phyloP scores from a whole-genome alignment of 2,888 invertebrate genomes.

The Drosophila kokeensis region DNA sequence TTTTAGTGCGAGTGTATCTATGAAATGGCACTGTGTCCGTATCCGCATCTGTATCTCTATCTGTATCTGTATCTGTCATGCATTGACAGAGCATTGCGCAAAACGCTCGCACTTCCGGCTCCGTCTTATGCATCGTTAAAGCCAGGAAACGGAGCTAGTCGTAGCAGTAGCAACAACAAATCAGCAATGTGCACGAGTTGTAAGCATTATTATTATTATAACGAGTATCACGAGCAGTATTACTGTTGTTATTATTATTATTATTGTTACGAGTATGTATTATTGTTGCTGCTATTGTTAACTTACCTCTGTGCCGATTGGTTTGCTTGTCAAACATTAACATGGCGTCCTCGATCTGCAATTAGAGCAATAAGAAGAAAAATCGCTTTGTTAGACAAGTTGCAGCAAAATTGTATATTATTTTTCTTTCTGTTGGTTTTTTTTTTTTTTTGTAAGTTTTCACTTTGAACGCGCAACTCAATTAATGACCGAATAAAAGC shows the following conservation, averaged over 20 bases:
- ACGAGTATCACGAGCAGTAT: slow-evolving; percentile 20
- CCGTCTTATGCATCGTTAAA: slow-evolving; percentile 70
- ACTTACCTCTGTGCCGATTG: slow-evolving; percentile 99
- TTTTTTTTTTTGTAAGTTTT: slow-evolving; percentile 43
- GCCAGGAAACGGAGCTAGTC: slow-evolving; percentile 66
- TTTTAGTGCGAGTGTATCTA: neutral
- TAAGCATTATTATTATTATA: slow-evolving; percentile 40
- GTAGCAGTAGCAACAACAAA: slow-evolving; percentile 33
- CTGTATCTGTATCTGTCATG: slow-evolving; percentile 57
- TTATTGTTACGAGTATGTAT: slow-evolving; percentile 6
- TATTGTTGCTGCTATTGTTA: slow-evolving; percentile 14
- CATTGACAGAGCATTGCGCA: slow-evolving; percentile 68
- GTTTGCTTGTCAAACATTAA: slow-evolving; percentile 99
- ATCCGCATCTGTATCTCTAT: slow-evolving; percentile 11
- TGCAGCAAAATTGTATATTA: slow-evolving; percentile 13
- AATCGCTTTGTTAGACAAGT: slow-evolving; percentile 42
- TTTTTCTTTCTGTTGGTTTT: slow-evolving; percentile 13
- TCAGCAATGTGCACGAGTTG: slow-evolving; percentile 16
- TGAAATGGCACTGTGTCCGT: slow-evolving; percentile 2
- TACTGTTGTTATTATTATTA: slow-evolving; percentile 11
- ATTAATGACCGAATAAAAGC: slow-evolving; percentile 78
- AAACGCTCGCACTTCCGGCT: slow-evolving; percentile 77
- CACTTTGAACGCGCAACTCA: slow-evolving; percentile 66
- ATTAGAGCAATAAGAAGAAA: slow-evolving; percentile 80
- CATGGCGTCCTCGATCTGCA: slow-evolving; percentile 99